Evolutionary conservation across 2,797 vertebrate species (phyloP).

Genomic region (Lindbergichthys nudifrons): DNA sequence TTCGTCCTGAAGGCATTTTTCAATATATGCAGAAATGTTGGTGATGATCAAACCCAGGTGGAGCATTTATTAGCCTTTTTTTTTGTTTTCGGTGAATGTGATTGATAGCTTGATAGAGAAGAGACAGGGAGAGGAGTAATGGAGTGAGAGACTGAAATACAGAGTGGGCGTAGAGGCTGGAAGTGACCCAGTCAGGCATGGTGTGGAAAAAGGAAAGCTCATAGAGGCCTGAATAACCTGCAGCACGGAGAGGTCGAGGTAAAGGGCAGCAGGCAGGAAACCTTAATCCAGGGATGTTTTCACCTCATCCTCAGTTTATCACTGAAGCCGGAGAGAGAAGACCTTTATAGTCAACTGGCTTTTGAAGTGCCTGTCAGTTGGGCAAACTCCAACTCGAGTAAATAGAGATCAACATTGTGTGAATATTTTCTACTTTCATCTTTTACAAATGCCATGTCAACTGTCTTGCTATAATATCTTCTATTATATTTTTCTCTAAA

Average conservation of each 20-base stretch:
- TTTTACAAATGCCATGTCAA: not conserved
- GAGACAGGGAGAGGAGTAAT: not conserved
- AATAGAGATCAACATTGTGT: not conserved
- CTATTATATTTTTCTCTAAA: not conserved
- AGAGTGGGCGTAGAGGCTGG: constrained; percentile 25
- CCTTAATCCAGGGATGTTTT: constrained; percentile 55
- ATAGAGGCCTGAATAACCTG: constrained; percentile 50
- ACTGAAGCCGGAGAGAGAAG: constrained; percentile 39
- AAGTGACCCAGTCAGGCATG: constrained; percentile 34
- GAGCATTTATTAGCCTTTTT: constrained; percentile 6
- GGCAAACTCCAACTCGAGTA: not conserved
- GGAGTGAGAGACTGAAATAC: constrained; percentile 32
- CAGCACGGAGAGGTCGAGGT: constrained; percentile 36
- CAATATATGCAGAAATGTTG: not conserved
- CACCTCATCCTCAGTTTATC: constrained; percentile 53
- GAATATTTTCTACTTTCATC: not conserved
- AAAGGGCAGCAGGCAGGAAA: constrained; percentile 46
- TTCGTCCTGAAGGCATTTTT: not conserved
- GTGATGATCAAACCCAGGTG: not conserved
- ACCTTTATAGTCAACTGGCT: constrained; percentile 26
- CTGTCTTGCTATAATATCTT: not conserved
- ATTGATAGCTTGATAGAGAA: not conserved
- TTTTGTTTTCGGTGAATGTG: not conserved
- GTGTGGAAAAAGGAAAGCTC: constrained; percentile 51
- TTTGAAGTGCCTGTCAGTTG: constrained; percentile 21